Base-by-base conservation (phyloP, 2,113 vertebrate genomes). In the Uria aalge region DNA sequence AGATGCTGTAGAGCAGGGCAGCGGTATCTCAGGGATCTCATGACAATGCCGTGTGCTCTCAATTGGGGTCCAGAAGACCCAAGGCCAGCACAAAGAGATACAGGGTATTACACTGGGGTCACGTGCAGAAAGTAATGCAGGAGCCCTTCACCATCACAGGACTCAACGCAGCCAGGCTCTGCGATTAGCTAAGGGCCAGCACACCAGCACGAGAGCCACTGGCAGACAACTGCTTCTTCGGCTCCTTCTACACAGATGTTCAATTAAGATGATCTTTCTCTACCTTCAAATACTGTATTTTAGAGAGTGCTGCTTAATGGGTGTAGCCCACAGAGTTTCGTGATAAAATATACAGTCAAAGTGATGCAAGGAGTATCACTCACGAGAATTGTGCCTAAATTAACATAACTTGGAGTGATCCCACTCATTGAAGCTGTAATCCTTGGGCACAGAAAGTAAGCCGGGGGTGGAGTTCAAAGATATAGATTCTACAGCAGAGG, bases 21-120 rank as follows among this genome's bases (percentile, higher is more conserved):
- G 23, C 8, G 26, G 10, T n/a, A 21, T 20, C 38, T 27, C 64
- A 27, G n/a, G 29, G 22, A 68, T 4, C 5, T 78, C 63, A 23
- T 1, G 2, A 30, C 0, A 2, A 7, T 27, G 23, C 47, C 34
- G 34, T 2, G 4, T 11, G 27, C 57, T 53, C 75, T 36, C 1
- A 7, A 1, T 67, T 47, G 59, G n/a, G 64, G n/a, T 41, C 32
- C 62, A 45, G 55, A 23, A 78, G 34, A 71, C 20, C 21, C 36
- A 69, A 23, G 7, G n/a, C 23, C 77, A 56, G 24, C 15, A 50
- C 40, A n/a, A 36, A 64, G 32, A 1, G 3, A n/a, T 9, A 9
- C 1, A 2, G 41, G 5, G 21, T 7, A 3, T 60, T 41, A 41
- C 8, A 16, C 0, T 6, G 21, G 13, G 17, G 19, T 17, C n/a